Percentiles rank a stretch among this genome's conserved stretches.
Conservation (phyloP, 2,888 invertebrate genomes). For the Helobdella robusta region DNA sequence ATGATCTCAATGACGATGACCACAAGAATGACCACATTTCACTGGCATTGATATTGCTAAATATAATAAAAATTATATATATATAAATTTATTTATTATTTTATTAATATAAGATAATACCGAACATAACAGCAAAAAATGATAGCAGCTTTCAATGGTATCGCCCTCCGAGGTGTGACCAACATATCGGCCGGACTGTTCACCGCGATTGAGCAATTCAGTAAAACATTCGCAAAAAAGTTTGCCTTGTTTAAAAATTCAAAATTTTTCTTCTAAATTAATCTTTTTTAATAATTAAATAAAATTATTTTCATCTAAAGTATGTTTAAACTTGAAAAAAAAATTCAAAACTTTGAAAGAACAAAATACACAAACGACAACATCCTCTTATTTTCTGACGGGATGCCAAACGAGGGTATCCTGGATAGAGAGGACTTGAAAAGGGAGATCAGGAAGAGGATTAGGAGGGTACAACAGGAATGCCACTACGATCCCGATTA, state of each 20-base stretch:
- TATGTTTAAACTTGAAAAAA: neutral
- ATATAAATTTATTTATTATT: too few species aligned
- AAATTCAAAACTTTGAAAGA: neutral
- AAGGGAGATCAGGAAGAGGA: constrained; percentile 38
- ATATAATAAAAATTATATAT: too few species aligned
- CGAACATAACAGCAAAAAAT: constrained; percentile 22
- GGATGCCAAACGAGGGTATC: constrained; percentile 43
- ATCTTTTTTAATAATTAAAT: neutral
- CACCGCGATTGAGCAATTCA: constrained; percentile 39
- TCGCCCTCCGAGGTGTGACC: constrained; percentile 35
- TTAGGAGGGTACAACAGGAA: constrained; percentile 36
- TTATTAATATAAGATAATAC: neutral
- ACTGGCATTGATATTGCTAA: too few species aligned
- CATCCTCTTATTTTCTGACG: constrained; percentile 43
- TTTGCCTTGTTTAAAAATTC: constrained; percentile 4
- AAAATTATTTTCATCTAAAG: neutral
- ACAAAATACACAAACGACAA: constrained; percentile 36
- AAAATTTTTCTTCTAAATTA: neutral
- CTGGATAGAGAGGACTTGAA: constrained; percentile 38
- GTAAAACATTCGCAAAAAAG: constrained; percentile 28
- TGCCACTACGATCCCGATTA: constrained; percentile 39
- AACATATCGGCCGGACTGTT: constrained; percentile 39
- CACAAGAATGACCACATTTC: too few species aligned
- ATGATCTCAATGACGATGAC: too few species aligned
- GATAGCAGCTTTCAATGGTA: constrained; percentile 27